These are phyloP conservation scores for Erythrocebus patas DNA, from an alignment of 2,113 vertebrate species.

Conservation along the genomic window DNA sequence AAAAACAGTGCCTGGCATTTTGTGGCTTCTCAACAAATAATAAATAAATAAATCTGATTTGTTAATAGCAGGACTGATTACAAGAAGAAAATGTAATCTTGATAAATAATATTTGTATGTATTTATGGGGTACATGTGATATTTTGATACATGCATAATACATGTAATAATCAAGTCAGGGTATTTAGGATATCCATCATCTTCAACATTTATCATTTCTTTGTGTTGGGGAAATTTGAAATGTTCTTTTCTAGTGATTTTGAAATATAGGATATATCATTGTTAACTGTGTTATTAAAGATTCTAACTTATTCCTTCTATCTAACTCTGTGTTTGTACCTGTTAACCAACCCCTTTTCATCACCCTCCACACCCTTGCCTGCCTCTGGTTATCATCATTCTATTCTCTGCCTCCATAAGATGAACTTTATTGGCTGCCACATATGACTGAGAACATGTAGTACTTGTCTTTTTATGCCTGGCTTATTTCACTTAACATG, in stretches of 20 bases:
- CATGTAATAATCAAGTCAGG: neutral
- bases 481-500: neutral
- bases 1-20: neutral
- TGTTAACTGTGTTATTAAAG: neutral
- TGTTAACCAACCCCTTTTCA: neutral
- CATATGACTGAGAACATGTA: neutral
- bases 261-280: neutral
- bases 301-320: neutral
- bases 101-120: neutral
- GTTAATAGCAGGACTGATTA: neutral
- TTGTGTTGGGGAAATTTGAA: neutral
- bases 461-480: neutral
- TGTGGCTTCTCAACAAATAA: neutral
- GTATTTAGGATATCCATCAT: neutral
- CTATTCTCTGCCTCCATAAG: neutral
- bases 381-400: neutral
- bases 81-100: neutral
- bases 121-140: neutral
- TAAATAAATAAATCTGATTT: neutral
- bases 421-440: neutral
- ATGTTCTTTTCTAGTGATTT: neutral
- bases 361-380: neutral
- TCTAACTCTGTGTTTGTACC: neutral
- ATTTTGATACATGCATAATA: neutral
- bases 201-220: neutral